Base-by-base conservation (phyloP, 1,140 invertebrate species). In the Piezodorus guildinii region DNA sequence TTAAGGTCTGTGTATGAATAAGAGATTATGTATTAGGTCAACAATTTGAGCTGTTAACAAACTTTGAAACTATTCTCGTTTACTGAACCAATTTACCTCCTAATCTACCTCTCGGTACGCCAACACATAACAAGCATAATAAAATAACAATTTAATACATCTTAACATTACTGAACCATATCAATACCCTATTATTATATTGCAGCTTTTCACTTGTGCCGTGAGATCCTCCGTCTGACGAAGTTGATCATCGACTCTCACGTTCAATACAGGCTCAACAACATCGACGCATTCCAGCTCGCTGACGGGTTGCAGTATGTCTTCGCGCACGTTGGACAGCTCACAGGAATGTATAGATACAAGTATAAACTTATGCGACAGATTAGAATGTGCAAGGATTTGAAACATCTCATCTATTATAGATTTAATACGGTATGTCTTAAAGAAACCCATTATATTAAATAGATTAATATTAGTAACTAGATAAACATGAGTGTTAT, bases 341-440 rank as follows among this genome's bases (percentile, higher is more conserved):
- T 99, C 16, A 99, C 97, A 5, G 97, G 97, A 74, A 99, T 99
- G 97, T 99, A 99, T 77, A 81, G 97, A 52, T 99, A 98, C 80
- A 99, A 98, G 73, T 99, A 99, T 77, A 99, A 99, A 75, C 79
- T 99, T 16, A 99, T 99, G 96, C 85, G 94, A 72, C 97, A 99
- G 79, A 98, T 99, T 68, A 78, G 97, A 60, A 99, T 99, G 96
- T 99, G 96, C 79, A 99, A 99, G 76, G 97, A 99, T 79, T 79
- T 99, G 67, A 99, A 99, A 73, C 97, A 99, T 82, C 79, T 99
- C 60, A 96, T 99, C 65, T 99, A 99, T 76, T 99, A 99, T 78
- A 83, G 97, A 65, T 99, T 99, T 76, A 99, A 99, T 74, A 99
- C 97, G 45, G 93, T 93, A 76, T 82, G 81, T 75, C n/a, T n/a